A percentile compares a stretch with the other conserved stretches of the same genome.
Evolutionary conservation across 2,113 vertebrate species (phyloP).

Genomic region (Condylura cristata): DNA sequence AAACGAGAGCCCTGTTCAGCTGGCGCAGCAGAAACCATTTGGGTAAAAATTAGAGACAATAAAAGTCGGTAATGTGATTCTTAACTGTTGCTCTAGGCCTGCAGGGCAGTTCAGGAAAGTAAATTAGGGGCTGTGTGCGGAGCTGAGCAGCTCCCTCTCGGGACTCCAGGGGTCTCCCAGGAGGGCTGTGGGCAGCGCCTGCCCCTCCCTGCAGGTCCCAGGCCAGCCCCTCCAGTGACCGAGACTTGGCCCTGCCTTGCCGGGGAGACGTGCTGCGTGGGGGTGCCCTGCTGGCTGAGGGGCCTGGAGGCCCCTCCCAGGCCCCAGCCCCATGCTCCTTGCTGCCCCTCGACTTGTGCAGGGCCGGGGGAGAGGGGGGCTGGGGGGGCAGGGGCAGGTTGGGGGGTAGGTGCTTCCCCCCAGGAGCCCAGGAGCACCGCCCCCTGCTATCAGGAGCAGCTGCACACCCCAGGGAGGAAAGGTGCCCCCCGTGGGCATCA

Average conservation of each 20-base stretch:
- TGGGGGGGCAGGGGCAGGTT: too few species aligned
- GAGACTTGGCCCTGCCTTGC: rapidly evolving
- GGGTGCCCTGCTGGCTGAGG: rapidly evolving
- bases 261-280: rapidly evolving
- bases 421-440: neutral
- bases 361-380: too few species aligned
- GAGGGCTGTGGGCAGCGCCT: neutral
- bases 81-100: conserved; percentile 79
- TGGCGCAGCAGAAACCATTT: conserved; percentile 64
- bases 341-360: too few species aligned
- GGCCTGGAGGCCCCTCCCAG: rapidly evolving
- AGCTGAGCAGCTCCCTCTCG: neutral
- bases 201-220: neutral
- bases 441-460: neutral
- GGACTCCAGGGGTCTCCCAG: neutral
- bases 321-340: too few species aligned
- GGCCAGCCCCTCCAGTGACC: neutral
- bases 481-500: too few species aligned
- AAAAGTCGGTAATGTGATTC: conserved; percentile 76
- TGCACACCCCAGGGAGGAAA: neutral
- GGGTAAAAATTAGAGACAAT: conserved; percentile 72
- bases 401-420: too few species aligned
- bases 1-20: conserved; percentile 23
- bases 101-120: conserved; percentile 71
- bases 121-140: conserved; percentile 73